Conservation (phyloP, 2,113 vertebrate genomes). For the Diphyllodes magnificus region DNA sequence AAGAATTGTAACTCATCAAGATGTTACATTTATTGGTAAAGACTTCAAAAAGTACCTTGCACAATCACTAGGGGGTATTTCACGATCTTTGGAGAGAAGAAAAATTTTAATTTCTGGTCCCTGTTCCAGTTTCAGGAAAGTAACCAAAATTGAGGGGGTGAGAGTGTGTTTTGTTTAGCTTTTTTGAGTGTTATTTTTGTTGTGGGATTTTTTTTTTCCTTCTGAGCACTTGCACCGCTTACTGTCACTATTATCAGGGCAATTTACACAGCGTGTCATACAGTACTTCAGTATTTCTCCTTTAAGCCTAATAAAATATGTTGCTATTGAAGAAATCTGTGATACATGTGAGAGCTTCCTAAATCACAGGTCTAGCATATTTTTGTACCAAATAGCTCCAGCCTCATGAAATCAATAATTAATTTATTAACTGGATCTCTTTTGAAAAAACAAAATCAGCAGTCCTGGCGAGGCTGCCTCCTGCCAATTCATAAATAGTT, state of each 20-base stretch:
- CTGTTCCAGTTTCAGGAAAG: neutral
- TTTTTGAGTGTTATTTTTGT: neutral
- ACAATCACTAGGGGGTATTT: neutral
- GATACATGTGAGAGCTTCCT: neutral
- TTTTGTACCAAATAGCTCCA: slow-evolving; percentile 33
- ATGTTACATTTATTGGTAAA: neutral
- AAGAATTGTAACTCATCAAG: neutral
- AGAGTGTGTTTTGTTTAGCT: neutral
- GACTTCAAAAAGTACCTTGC: neutral
- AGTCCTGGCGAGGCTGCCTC: neutral
- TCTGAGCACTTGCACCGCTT: neutral
- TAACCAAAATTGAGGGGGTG: neutral
- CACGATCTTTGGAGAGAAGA: neutral
- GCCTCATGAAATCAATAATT: slow-evolving; percentile 45
- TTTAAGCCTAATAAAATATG: slow-evolving; percentile 14
- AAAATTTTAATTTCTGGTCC: neutral
- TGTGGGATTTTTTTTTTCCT: neutral
- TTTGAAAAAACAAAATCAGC: slow-evolving; percentile 42
- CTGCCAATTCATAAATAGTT: slow-evolving; percentile 29
- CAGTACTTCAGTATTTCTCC: neutral
- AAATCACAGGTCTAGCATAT: slow-evolving; percentile 40
- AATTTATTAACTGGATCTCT: slow-evolving; percentile 61
- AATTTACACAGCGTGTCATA: neutral
- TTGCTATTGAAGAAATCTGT: neutral
- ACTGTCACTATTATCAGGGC: neutral